Base-by-base conservation (phyloP, 2,797 vertebrate species). In the Antennarius maculatus region DNA sequence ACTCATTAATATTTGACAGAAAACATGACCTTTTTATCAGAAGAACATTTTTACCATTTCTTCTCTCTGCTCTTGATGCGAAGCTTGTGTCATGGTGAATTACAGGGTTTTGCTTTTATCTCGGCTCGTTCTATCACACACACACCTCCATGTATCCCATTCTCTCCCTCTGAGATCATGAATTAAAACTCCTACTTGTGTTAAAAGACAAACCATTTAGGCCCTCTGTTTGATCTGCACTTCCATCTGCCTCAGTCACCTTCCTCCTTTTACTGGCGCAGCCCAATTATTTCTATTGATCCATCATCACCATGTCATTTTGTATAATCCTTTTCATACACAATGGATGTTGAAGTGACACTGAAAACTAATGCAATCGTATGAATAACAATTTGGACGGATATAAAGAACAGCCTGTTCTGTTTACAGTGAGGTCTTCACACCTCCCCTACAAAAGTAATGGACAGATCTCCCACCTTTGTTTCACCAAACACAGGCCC, bases 41-140 rank as follows among this genome's bases (percentile, higher is more conserved):
- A 90, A 37, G 65, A 89, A 89, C 87, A 89, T 88, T 93, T 92
- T 86, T 65, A 79, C 80, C 66, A 76, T 92, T 90, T 88, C 83
- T 91, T 83, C 75, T 80, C 80, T 63, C 81, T 65, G 80, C 89
- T 87, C 89, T 86, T 84, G 84, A 91, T 90, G 91, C 89, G 86
- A 87, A 86, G 85, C 83, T 80, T 62, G 79, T 93, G 91, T 91
- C 90, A 85, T 70, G 7, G 72, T 67, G 78, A 80, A 77, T 90
- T 90, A 94, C 92, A 93, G 88, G 88, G 69, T 92, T 94, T 94
- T 92, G 89, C 92, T 93, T 93, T 94, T 93, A 93, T 93, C 92
- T 87, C 62, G 23, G 67, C 81, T 43, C 67, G 78, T 84, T 89
- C 83, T 89, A 78, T 89, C 80, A 74, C 72, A 54, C 76, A 77